Evolutionary conservation across 2,797 vertebrate genomes (phyloP).

Genomic region (Melanotaenia trifasciata): DNA sequence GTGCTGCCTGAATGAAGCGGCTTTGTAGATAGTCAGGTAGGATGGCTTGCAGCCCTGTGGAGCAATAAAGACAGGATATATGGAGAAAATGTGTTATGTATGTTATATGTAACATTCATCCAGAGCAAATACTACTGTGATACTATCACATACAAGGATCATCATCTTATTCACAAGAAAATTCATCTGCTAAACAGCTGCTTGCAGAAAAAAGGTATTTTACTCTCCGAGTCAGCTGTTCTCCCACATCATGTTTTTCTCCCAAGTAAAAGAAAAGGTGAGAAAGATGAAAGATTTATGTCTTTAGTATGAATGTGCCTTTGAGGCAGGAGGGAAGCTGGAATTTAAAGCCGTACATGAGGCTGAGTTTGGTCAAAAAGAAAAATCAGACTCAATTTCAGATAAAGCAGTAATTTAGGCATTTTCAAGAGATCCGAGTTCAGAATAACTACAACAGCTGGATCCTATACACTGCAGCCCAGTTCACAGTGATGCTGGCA

Average conservation of each 20-base stretch:
- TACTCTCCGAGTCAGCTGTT: constrained; percentile 8
- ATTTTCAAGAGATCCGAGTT: constrained; percentile 2
- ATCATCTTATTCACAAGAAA: background rate
- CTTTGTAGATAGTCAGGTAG: constrained; percentile 91
- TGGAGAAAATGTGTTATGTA: background rate
- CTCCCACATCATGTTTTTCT: background rate
- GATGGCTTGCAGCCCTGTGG: constrained; percentile 91
- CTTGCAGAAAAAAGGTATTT: background rate
- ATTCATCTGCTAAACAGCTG: no score
- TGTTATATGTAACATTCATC: background rate
- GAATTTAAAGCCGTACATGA: background rate
- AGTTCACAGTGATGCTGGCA: background rate
- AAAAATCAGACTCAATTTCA: background rate
- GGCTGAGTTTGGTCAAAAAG: background rate
- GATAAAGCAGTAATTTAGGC: constrained; percentile 1
- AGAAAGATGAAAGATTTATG: constrained; percentile 5
- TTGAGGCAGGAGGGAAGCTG: background rate
- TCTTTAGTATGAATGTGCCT: constrained; percentile 2
- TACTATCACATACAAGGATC: background rate
- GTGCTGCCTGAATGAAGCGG: constrained; percentile 92
- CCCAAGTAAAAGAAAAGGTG: background rate
- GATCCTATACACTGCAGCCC: no score
- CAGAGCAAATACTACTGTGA: background rate
- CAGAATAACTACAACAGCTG: background rate
- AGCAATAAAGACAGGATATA: background rate